Percentiles rank a stretch among this genome's conserved stretches.
Evolutionary conservation across 2,888 invertebrate species (phyloP).

Genomic region (Endotricha flammealis): DNA sequence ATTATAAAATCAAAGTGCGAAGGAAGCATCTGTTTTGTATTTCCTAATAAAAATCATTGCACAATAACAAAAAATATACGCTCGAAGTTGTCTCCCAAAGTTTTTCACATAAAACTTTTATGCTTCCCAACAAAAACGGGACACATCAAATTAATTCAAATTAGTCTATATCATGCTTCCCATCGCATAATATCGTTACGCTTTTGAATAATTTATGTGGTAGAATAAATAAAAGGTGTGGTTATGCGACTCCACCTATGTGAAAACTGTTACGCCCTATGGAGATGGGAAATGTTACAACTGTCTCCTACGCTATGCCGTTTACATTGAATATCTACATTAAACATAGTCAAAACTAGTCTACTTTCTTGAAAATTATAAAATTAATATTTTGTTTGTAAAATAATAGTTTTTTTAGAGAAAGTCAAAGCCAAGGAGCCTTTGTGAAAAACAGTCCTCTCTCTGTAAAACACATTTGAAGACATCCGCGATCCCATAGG

Average conservation of each 20-base stretch:
- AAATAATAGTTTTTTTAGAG: too few species aligned
- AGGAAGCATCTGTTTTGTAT: conserved; percentile 52
- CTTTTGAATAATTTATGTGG: conserved; percentile 64
- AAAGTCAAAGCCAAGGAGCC: too few species aligned
- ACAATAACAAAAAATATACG: conserved; percentile 40
- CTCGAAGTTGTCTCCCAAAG: conserved; percentile 35
- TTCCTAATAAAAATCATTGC: conserved; percentile 38
- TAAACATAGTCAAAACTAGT: too few species aligned
- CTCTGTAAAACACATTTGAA: too few species aligned
- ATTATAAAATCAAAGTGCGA: conserved; percentile 6
- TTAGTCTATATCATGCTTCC: conserved; percentile 51
- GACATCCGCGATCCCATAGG: too few species aligned
- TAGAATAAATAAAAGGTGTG: conserved; percentile 63
- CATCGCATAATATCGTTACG: conserved; percentile 58
- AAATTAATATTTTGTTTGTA: too few species aligned
- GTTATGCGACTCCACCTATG: conserved; percentile 58
- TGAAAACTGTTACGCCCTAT: conserved; percentile 46
- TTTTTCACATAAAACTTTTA: conserved; percentile 46
- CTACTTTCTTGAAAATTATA: too few species aligned
- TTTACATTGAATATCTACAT: too few species aligned
- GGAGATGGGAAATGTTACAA: neutral
- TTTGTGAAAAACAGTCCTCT: too few species aligned
- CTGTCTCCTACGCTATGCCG: too few species aligned
- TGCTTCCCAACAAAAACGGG: conserved; percentile 47
- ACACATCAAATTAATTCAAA: conserved; percentile 63